Percentiles rank a stretch among this genome's conserved stretches.
Conservation (phyloP, 2,113 vertebrate genomes). For the Dunckerocampus dactyliophorus region DNA sequence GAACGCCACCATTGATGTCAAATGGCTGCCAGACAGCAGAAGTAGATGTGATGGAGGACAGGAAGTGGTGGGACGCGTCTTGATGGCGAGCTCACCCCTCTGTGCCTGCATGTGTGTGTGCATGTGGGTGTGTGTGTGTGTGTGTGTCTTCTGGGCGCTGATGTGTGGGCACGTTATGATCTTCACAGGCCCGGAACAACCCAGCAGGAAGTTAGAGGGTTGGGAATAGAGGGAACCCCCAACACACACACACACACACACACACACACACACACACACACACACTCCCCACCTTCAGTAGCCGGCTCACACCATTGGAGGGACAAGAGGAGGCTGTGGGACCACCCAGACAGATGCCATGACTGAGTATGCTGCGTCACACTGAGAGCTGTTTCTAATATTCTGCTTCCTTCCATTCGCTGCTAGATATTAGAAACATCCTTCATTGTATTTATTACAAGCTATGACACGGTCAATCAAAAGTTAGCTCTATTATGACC, state of each 20-base stretch:
- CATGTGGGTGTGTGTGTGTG: not conserved
- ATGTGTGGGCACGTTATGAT: constrained; percentile 20
- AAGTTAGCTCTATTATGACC: no score
- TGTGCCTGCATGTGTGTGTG: not conserved
- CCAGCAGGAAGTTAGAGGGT: constrained; percentile 51
- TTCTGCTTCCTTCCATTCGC: not conserved
- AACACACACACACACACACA: constrained; percentile 2
- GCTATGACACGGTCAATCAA: no score
- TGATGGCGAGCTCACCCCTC: not conserved
- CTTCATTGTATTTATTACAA: no score
- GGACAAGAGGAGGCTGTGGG: constrained; percentile 59
- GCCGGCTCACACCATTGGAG: constrained; percentile 51
- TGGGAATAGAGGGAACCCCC: constrained; percentile 31
- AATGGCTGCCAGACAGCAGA: constrained; percentile 5
- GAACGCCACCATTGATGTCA: constrained; percentile 5
- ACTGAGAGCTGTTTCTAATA: constrained; percentile 3
- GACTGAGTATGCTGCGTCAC: constrained; percentile 15
- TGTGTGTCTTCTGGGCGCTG: not conserved
- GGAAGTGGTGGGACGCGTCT: not conserved
- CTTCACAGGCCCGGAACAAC: constrained; percentile 56
- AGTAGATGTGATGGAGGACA: not conserved
- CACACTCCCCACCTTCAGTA: constrained; percentile 24
- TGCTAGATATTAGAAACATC: not conserved
- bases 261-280: constrained; percentile 7
- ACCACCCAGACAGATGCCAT: constrained; percentile 70